Evolutionary conservation across 2,888 invertebrate genomes (phyloP).

Genomic region (Harpalus rubripes): DNA sequence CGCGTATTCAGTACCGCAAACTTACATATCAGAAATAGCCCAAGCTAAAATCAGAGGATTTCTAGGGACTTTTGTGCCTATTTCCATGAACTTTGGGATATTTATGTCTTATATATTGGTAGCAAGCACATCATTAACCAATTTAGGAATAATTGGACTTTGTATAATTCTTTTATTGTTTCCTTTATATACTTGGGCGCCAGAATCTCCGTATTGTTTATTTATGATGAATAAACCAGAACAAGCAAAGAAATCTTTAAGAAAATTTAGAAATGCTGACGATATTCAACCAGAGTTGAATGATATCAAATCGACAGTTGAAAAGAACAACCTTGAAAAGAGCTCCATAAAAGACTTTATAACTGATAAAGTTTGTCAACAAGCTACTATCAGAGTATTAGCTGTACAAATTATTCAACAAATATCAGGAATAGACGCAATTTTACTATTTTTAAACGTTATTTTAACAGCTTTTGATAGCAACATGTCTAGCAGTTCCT

Average conservation of each 20-base stretch:
- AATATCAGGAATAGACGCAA: constrained; percentile 34
- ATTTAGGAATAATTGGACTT: constrained; percentile 9
- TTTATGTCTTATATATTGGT: constrained; percentile 33
- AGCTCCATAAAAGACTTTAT: constrained; percentile 37
- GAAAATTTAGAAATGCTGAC: constrained; percentile 1
- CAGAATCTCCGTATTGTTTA: constrained; percentile 43
- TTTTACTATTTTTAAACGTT: constrained; percentile 49
- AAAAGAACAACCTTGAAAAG: constrained; percentile 30
- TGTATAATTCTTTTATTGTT: constrained; percentile 12
- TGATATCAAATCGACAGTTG: constrained; percentile 49
- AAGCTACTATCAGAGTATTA: constrained; percentile 31
- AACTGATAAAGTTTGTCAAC: background rate
- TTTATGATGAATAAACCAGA: constrained; percentile 48
- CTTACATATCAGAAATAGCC: constrained; percentile 46
- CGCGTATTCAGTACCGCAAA: constrained; percentile 12
- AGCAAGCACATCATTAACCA: background rate
- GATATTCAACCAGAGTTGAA: constrained; percentile 35
- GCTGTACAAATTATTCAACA: constrained; percentile 27
- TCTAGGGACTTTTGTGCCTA: constrained; percentile 32
- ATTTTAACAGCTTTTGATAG: constrained; percentile 21
- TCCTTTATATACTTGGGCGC: constrained; percentile 23
- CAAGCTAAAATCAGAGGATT: constrained; percentile 40
- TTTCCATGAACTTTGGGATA: constrained; percentile 53
- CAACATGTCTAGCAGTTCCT: background rate
- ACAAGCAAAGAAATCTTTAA: constrained; percentile 30